Base-by-base conservation (phyloP, 2,113 vertebrate genomes). In the Hymenochirus boettgeri region DNA sequence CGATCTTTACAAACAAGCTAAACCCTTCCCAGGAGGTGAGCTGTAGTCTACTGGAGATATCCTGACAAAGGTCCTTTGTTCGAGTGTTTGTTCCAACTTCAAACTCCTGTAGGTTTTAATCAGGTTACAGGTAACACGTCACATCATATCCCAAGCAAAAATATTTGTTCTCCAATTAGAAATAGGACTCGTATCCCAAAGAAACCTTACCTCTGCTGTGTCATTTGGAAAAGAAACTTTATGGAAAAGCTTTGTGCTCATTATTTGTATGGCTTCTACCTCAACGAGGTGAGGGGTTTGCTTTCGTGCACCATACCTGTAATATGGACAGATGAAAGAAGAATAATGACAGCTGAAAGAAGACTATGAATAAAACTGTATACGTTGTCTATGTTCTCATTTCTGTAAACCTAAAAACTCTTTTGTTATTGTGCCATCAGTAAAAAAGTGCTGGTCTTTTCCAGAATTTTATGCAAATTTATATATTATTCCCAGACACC, bases 1-100 rank as follows among this genome's bases (percentile, higher is more conserved):
- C 74, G 9, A 89, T 92, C 84, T 95, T 97, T 70, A 97, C 84
- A 74, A 99, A 99, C 73, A 99, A 85, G 76, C 90, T 94, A 79
- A 93, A 96, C 33, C 96, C 96, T 17, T 95, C 94, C 52, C 90
- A 84, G 56, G 94, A 91, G 17, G 73, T 65, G 70, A 99, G 84
- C 42, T 80, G 70, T 42, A 99, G 78, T 60, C 83, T 85, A 17
- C 65, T 70, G 69, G 83, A 58, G 0, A 99, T 87, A 58, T 37
- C 83, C 70, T 85, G 85, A 71, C 92, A 91, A 12, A 96, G 76
- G 3, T 90, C 91, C 37, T 71, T 85, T 70, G 94, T 87, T 73
- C 85, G 89, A 25, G 86, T 92, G 75, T 75, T 86, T 72, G 90
- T 89, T 5, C 80, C 71, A 31, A 99, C 90, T 60, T 93, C 86